Base-by-base conservation (phyloP, 2,113 vertebrate genomes). In the Phainopepla nitens region DNA sequence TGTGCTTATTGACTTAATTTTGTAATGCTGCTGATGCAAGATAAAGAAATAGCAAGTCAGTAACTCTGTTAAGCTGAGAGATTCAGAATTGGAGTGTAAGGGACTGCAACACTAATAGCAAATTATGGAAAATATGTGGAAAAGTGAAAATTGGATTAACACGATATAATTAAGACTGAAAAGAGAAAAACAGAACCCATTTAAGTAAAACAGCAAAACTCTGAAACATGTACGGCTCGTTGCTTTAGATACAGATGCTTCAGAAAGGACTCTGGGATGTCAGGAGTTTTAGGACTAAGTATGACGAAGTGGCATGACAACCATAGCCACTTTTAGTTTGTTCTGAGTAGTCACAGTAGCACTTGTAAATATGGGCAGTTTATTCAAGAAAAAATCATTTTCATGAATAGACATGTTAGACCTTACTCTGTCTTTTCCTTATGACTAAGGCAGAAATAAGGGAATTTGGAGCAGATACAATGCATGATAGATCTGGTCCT, bases 1-100 rank as follows among this genome's bases (percentile, higher is more conserved):
- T 65, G 57, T 86, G 41, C n/a, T 53, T 90, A 57, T 62, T 76
- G 82, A 84, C 76, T 89, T 70, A 45, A 41, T 84, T 93, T 93
- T 90, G 84, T 93, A 92, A 90, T 71, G 61, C 56, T 84, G 56
- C 76, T 90, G 86, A 51, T 93, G 92, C 78, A 91, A 95, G 73
- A 54, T 47, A 88, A 89, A 87, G 75, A 18, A 88, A n/a, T 10
- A 89, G 50, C 21, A 84, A 90, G 33, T 77, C 65, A 81, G 23
- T 72, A 51, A 47, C 51, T 82, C 25, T 57, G 33, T 75, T 83
- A 81, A 68, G 41, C 25, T 82, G 68, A 51, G 18, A 51, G 31
- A 75, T 65, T 83, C 22, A 33, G 60, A 92, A 58, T 39, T 79
- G 42, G 39, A 80, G 17, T 66, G n/a, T 51, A 85, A 54, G 22